Percentiles rank a stretch among this genome's conserved stretches.
These are phyloP conservation scores for Cecropterus lyciades DNA, from an alignment of 1,140 invertebrate genomes.

Conservation along the genomic window DNA sequence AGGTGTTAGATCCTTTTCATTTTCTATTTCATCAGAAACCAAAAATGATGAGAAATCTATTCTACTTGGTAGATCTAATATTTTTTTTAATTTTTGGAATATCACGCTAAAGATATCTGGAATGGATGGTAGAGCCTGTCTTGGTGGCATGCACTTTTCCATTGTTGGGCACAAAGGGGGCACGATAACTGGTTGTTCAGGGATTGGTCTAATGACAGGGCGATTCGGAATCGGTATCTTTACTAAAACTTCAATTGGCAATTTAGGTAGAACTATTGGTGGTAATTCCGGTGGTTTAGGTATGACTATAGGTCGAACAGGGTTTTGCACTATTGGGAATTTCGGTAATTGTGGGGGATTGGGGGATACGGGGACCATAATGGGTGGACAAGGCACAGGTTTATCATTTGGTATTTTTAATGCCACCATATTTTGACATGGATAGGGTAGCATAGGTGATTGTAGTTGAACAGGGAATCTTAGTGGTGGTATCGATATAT, in stretches of 20 bases:
- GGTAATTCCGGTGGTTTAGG: slow-evolving; percentile 4
- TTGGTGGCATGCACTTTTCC: slow-evolving; percentile 7
- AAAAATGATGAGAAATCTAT: slow-evolving; percentile 1
- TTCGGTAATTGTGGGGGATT: slow-evolving; percentile 1
- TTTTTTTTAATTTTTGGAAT: slow-evolving; percentile 8
- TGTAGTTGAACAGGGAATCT: background rate
- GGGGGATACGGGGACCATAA: background rate
- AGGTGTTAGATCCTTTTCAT: background rate
- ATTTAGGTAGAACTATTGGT: slow-evolving; percentile 11
- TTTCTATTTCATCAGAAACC: background rate
- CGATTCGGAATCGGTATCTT: slow-evolving; percentile 2
- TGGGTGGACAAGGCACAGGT: background rate
- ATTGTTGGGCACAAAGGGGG: background rate
- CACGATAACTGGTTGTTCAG: background rate
- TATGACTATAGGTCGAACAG: slow-evolving; percentile 10
- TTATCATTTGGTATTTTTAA: background rate
- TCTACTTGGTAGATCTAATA: slow-evolving; percentile 4
- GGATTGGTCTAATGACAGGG: background rate
- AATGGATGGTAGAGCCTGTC: background rate
- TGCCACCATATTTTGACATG: background rate
- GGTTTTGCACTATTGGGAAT: slow-evolving; percentile 5
- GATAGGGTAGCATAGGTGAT: background rate
- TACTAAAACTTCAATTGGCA: slow-evolving; percentile 19
- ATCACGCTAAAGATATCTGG: background rate
- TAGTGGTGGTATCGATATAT: background rate